Evolutionary conservation across 1,140 invertebrate genomes (phyloP).

Genomic region (Heliconius nattereri): DNA sequence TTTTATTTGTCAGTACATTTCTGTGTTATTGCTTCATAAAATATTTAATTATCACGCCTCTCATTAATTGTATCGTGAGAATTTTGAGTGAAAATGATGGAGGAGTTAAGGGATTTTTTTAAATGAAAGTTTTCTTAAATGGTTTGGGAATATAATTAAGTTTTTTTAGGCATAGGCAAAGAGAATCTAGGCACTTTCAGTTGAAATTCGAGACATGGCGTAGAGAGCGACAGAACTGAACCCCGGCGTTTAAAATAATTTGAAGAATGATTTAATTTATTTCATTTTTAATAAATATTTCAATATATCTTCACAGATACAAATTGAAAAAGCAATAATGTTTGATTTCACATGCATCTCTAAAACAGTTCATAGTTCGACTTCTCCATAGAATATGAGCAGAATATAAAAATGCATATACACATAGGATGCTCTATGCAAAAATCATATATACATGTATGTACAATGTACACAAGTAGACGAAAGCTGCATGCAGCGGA

Average conservation of each 20-base stretch:
- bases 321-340: too few species aligned
- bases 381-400: too few species aligned
- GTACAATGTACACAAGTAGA: constrained; percentile 6
- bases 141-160: background rate
- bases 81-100: background rate
- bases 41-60: constrained; percentile 15
- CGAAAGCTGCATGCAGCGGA: constrained; percentile 25
- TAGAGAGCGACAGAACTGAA: too few species aligned
- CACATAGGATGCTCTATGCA: background rate
- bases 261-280: too few species aligned
- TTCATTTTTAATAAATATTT: too few species aligned
- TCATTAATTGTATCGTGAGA: constrained; percentile 4
- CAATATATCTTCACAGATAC: too few species aligned
- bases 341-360: too few species aligned
- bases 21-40: constrained; percentile 19
- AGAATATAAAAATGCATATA: background rate
- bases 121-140: background rate
- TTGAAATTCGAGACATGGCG: too few species aligned
- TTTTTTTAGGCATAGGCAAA: background rate
- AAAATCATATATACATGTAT: background rate
- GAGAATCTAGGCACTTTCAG: too few species aligned
- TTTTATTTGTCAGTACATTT: constrained; percentile 15
- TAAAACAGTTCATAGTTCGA: too few species aligned
- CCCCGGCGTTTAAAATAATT: too few species aligned
- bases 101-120: background rate